Evolutionary conservation across 1,140 invertebrate species (phyloP).

Genomic region (Panagrolaimus sp.): DNA sequence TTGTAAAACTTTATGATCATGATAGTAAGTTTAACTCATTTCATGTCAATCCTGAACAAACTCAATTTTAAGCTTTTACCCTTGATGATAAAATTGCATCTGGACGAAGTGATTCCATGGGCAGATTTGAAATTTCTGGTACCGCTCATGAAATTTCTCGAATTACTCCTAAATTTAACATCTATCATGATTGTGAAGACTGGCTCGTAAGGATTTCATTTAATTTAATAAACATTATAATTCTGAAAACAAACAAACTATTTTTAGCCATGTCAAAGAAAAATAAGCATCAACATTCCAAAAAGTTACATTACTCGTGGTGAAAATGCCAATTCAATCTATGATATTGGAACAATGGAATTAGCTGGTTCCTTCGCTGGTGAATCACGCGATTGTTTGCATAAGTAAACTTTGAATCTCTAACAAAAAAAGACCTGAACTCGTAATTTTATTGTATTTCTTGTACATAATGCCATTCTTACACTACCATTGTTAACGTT

Average conservation of each 20-base stretch:
- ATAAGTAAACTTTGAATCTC: no score
- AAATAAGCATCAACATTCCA: conserved; percentile 18
- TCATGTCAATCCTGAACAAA: no score
- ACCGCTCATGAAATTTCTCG: not conserved
- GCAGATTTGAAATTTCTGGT: not conserved
- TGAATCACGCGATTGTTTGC: no score
- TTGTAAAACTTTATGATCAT: no score
- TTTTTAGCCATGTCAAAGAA: conserved; percentile 11
- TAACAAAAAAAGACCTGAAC: no score
- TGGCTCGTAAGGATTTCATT: no score
- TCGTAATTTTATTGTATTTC: no score
- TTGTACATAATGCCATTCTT: no score
- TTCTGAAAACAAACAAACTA: no score
- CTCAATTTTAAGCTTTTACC: not conserved
- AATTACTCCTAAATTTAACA: not conserved
- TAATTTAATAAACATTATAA: no score
- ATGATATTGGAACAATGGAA: conserved; percentile 6
- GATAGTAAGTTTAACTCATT: not conserved
- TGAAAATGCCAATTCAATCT: not conserved
- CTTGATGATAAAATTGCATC: not conserved
- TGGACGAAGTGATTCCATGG: not conserved
- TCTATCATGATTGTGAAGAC: not conserved
- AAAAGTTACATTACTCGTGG: conserved; percentile 18
- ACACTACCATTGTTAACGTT: no score
- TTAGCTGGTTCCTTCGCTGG: no score